Evolutionary conservation across 2,797 vertebrate genomes (phyloP).

Genomic region (Platyrinchus mystaceus): DNA sequence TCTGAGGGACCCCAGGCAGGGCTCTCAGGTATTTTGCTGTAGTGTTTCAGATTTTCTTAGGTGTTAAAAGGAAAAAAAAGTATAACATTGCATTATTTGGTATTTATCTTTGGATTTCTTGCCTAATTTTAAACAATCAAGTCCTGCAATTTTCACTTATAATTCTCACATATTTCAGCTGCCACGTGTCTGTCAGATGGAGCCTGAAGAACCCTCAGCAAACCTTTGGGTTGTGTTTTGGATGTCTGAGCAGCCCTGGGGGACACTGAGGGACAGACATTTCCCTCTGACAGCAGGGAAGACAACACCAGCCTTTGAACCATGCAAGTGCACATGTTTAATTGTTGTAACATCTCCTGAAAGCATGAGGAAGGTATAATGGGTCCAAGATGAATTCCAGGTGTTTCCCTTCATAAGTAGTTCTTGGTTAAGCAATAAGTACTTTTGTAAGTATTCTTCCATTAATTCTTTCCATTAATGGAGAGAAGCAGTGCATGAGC

Average conservation of each 20-base stretch:
- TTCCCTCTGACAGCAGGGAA: background rate
- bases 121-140: background rate
- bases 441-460: background rate
- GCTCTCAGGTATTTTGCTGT: background rate
- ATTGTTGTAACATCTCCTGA: background rate
- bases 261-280: background rate
- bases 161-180: background rate
- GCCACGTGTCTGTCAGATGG: background rate
- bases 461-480: background rate
- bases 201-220: background rate
- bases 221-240: background rate
- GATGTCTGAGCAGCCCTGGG: background rate
- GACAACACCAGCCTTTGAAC: background rate
- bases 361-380: background rate
- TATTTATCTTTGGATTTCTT: background rate
- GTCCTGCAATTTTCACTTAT: background rate
- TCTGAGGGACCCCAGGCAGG: background rate
- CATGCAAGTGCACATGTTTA: background rate
- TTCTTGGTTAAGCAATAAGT: background rate
- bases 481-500: background rate
- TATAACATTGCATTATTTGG: background rate
- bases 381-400: background rate
- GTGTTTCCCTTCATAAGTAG: background rate
- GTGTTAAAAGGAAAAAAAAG: background rate
- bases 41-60: background rate